phyloP scores from a whole-genome alignment of 2,113 vertebrate genomes.

The Rostratula benghalensis region DNA sequence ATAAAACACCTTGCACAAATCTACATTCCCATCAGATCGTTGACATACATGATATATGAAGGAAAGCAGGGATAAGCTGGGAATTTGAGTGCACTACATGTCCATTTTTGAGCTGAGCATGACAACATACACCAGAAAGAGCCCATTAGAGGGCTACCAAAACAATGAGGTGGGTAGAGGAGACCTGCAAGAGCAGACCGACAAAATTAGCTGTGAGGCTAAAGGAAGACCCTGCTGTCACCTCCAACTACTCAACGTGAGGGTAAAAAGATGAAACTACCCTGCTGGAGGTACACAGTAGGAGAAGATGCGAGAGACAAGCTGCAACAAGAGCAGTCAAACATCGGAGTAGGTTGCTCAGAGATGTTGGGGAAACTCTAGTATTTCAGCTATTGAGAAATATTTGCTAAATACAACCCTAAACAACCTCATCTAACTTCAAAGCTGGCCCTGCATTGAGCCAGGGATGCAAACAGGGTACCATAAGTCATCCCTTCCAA shows the following conservation, averaged over 20 bases:
- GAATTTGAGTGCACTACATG: background rate
- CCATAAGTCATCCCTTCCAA: background rate
- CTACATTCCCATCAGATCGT: background rate
- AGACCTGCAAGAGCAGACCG: background rate
- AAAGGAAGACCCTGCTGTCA: background rate
- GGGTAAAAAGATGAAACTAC: background rate
- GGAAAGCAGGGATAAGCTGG: background rate
- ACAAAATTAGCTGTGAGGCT: background rate
- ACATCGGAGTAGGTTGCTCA: background rate
- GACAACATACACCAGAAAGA: background rate
- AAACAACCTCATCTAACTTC: background rate
- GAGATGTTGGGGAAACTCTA: background rate
- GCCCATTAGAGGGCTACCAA: background rate
- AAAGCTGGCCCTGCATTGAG: background rate
- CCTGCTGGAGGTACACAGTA: background rate
- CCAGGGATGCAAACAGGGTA: background rate
- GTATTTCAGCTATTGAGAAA: background rate
- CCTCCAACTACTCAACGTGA: background rate
- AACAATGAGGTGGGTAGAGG: background rate
- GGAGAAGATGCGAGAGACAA: background rate
- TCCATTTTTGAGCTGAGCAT: background rate
- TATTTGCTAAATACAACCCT: background rate
- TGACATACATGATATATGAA: background rate
- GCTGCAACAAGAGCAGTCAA: background rate
- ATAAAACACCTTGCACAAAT: background rate